A percentile compares a stretch with the other conserved stretches of the same genome.
phyloP scores from a whole-genome alignment of 1,140 invertebrate genomes.

The Tetragnatha versicolor region DNA sequence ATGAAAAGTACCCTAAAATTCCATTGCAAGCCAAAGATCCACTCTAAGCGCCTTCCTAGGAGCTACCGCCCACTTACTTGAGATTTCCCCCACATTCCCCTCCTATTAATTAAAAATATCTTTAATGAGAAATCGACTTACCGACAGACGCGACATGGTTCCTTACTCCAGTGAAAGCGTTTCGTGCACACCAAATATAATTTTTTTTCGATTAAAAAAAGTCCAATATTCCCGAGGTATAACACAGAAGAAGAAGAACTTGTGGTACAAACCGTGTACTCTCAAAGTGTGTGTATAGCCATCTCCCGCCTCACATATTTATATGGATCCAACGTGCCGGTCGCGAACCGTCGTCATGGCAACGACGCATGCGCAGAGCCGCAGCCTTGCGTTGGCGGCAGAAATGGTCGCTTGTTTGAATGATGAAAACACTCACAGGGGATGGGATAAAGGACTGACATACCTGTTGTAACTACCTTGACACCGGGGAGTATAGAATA shows the following conservation, averaged over 20 bases:
- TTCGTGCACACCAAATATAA: background rate
- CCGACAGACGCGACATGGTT: background rate
- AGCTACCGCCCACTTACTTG: too few relatives aligned
- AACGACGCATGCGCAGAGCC: constrained; percentile 13
- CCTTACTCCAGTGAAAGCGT: too few relatives aligned
- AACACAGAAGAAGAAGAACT: background rate
- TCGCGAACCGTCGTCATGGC: constrained; percentile 33
- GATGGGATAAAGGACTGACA: background rate
- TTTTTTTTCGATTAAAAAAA: background rate
- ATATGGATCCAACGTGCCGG: constrained; percentile 23
- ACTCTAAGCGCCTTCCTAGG: too few relatives aligned
- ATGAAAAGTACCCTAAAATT: too few relatives aligned
- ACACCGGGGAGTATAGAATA: constrained; percentile 20
- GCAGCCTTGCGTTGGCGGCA: constrained; percentile 43
- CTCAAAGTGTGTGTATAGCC: background rate
- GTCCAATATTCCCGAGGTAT: background rate
- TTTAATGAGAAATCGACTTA: background rate
- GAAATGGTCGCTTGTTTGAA: constrained; percentile 30
- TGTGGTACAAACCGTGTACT: background rate
- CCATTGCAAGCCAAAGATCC: too few relatives aligned
- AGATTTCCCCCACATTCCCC: too few relatives aligned
- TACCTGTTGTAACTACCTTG: constrained; percentile 7
- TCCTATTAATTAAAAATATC: too few relatives aligned
- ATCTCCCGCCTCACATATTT: background rate
- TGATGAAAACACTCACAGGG: constrained; percentile 1